Evolutionary conservation across 2,113 vertebrate genomes (phyloP), one percentile per base, ranked within the genome.

Genomic region (Menura novaehollandiae): DNA sequence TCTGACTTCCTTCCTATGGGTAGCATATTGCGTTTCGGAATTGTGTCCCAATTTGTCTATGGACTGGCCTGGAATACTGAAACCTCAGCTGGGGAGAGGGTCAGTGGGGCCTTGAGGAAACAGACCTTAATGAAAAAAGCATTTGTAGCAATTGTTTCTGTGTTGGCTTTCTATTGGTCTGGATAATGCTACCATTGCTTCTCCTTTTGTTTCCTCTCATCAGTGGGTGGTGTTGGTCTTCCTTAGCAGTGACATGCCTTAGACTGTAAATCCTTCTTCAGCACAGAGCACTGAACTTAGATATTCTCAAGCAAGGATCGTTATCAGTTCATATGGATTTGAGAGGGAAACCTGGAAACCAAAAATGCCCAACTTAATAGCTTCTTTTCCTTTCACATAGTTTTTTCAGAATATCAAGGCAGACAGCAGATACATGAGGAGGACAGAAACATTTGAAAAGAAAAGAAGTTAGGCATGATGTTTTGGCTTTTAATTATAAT

Each of bases 1-100:
- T 46, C 95, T 93, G 69, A 76, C 88, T 95, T 97, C 85, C 87
- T 97, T 84, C 84, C 88, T 88, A 26, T 85, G 85, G 64, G 56
- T 76, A 80, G 49, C 72, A 58, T 91, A 64, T 89, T 96, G 78
- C 93, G 41, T 84, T 85, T 72, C 87, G 82, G 82, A 89, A 43
- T 60, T 69, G 46, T 39, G 52, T 95, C 86, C 35, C n/a, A 35
- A 4, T 58, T 73, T 74, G 71, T 85, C 47, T 51, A 30, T 67
- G 46, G 52, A 43, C 88, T 88, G 87, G 73, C 91, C 60, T 93
- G 78, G 30, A 67, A 80, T 76, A 47, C 68, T 56, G 46, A 84
- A 91, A 75, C 33, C 53, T 91, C 58, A 91, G 58, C 66, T 5
- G 12, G n/a, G 41, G 47, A 89, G 52, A 68, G 47, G 64, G 63